phyloP scores from a whole-genome alignment of 2,113 vertebrate genomes.

The Myodes glareolus region DNA sequence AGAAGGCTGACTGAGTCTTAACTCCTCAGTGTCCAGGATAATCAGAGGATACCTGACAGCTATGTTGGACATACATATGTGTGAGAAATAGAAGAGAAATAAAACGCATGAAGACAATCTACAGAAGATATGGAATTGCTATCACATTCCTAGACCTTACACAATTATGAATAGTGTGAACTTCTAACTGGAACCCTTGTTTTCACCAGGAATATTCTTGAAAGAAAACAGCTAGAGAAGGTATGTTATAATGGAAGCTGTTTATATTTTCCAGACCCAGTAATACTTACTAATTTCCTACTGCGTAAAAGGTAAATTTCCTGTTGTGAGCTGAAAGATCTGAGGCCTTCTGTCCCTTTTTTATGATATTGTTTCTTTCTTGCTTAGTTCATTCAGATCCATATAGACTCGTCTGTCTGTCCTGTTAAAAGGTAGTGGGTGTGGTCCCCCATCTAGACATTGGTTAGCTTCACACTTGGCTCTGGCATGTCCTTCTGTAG shows the following conservation, averaged over 20 bases:
- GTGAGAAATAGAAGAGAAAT: neutral
- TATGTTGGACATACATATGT: rapidly evolving
- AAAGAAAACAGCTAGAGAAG: neutral
- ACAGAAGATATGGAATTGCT: neutral
- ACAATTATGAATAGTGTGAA: neutral
- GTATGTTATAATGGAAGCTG: neutral
- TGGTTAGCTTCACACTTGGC: neutral
- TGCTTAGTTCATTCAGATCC: neutral
- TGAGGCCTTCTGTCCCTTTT: neutral
- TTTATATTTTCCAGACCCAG: neutral
- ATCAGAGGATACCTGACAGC: neutral
- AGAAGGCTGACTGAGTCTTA: neutral
- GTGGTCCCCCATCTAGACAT: rapidly evolving
- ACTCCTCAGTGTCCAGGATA: neutral
- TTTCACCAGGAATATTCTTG: neutral
- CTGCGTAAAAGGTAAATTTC: neutral
- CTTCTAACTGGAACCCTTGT: neutral
- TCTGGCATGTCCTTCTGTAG: neutral
- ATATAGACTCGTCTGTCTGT: no score
- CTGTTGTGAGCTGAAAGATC: neutral
- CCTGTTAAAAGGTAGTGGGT: no score
- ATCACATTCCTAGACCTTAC: no score
- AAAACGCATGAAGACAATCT: neutral
- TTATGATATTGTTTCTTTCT: neutral
- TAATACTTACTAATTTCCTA: neutral